These are phyloP conservation scores for Folsomia candida DNA, from an alignment of 2,888 invertebrate genomes.

Conservation along the genomic window DNA sequence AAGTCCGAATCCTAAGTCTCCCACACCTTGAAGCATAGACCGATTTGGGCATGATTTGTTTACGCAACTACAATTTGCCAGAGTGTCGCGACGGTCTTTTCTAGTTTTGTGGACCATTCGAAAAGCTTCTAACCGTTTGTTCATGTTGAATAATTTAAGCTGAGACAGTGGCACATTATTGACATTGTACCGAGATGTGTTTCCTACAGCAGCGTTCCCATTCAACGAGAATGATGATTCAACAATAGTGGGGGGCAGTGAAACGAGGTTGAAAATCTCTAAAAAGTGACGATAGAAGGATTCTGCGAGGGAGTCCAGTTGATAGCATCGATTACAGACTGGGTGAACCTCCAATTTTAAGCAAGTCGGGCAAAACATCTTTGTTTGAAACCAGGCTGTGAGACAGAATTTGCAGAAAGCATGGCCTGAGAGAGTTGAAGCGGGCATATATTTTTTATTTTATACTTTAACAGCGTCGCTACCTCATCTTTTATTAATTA, in stretches of 20 bases:
- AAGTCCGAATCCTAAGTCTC: neutral
- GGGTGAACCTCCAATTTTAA: neutral
- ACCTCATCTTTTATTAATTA: no score
- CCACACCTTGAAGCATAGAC: neutral
- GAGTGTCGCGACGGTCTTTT: neutral
- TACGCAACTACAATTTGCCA: neutral
- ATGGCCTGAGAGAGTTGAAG: no score
- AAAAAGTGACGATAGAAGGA: neutral
- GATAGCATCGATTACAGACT: neutral
- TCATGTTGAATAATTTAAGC: neutral
- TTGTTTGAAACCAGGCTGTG: neutral
- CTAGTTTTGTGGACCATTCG: neutral
- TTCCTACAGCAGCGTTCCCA: neutral
- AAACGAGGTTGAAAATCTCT: neutral
- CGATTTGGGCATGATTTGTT: neutral
- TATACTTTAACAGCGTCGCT: no score
- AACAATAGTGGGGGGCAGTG: neutral
- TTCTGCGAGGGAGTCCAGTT: neutral
- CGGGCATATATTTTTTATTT: no score
- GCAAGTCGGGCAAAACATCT: neutral
- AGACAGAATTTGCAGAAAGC: constrained; percentile 12
- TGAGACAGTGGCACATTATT: neutral
- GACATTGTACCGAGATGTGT: neutral
- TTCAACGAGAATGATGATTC: no score
- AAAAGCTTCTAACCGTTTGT: neutral